These are phyloP conservation scores for Zingel zingel DNA, from an alignment of 2,113 vertebrate genomes.

Conservation along the genomic window DNA sequence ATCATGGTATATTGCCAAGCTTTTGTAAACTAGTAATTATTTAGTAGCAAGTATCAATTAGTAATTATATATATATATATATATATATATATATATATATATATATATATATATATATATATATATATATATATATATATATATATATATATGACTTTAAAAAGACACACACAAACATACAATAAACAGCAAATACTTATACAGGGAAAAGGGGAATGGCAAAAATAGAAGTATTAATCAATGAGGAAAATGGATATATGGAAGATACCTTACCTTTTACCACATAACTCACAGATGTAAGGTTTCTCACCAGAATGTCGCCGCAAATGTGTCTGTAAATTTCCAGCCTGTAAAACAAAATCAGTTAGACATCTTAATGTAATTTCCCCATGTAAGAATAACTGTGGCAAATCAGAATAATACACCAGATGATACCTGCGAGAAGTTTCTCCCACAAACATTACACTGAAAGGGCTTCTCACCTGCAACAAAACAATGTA, in stretches of 20 bases:
- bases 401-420: neutral
- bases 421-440: constrained; percentile 88
- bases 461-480: constrained; percentile 99
- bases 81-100: no score
- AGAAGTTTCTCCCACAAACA: constrained; percentile 97
- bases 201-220: neutral
- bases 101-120: no score
- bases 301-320: constrained; percentile 98
- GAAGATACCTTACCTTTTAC: constrained; percentile 89
- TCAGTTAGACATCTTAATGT: neutral
- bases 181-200: neutral
- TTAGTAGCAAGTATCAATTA: neutral
- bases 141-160: no score
- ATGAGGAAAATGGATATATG: neutral
- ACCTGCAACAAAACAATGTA: constrained; percentile 85
- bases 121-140: no score
- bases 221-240: neutral
- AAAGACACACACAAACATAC: neutral
- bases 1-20: neutral
- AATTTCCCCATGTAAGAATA: neutral
- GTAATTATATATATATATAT: no score
- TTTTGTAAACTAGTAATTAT: neutral
- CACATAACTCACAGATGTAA: constrained; percentile 98
- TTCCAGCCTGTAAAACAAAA: constrained; percentile 89
- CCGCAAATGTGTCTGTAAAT: constrained; percentile 95